Conservation (phyloP, 2,797 vertebrate genomes). For the Enteromius anoplus region DNA sequence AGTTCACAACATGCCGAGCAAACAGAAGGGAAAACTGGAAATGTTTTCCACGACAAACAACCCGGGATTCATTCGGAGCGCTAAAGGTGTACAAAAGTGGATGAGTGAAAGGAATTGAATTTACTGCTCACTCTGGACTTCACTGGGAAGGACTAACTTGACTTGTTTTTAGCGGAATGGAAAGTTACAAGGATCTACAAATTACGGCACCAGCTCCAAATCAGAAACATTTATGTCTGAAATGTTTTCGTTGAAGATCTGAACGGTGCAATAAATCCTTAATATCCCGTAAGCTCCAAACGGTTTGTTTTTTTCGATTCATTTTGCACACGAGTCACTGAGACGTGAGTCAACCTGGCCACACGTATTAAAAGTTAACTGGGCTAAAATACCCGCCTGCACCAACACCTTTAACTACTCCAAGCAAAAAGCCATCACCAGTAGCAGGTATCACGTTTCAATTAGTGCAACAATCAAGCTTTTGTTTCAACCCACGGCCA, state of each 20-base stretch:
- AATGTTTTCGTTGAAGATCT: conserved; percentile 20
- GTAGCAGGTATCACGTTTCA: conserved; percentile 74
- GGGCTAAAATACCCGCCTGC: conserved; percentile 15
- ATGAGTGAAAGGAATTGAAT: conserved; percentile 9
- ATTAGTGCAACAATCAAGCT: conserved; percentile 73
- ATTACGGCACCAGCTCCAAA: not conserved
- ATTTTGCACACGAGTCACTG: conserved; percentile 16
- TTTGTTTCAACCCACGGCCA: conserved; percentile 69
- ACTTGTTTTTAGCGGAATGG: conserved; percentile 10
- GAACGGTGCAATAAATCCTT: conserved; percentile 30
- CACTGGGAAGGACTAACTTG: not conserved
- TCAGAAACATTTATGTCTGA: conserved; percentile 4
- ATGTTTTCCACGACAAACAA: conserved; percentile 33
- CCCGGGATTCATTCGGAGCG: conserved; percentile 23
- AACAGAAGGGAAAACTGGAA: not conserved
- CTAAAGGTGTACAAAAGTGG: not conserved
- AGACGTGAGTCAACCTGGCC: conserved; percentile 13
- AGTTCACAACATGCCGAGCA: not conserved
- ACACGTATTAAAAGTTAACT: conserved; percentile 27
- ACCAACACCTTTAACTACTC: conserved; percentile 57
- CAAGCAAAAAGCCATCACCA: conserved; percentile 49
- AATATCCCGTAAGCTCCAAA: conserved; percentile 11
- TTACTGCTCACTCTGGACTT: conserved; percentile 31
- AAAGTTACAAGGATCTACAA: conserved; percentile 26
- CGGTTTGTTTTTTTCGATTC: conserved; percentile 10